Conservation (phyloP, 1,140 invertebrate genomes). For the Diachasma alloeum region DNA sequence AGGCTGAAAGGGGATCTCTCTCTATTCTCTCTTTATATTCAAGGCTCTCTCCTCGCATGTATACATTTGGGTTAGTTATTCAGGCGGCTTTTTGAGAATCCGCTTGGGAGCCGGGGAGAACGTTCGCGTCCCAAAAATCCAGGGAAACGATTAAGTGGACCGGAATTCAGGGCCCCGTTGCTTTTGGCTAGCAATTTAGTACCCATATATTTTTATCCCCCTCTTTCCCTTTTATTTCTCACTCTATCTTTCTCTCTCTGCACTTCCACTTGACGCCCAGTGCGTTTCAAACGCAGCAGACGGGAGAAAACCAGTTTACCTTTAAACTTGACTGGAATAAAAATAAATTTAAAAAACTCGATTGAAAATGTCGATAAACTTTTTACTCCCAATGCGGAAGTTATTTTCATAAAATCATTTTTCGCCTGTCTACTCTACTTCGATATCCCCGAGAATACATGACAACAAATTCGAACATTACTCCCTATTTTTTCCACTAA, state of each 20-base stretch:
- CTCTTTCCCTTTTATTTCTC: not conserved
- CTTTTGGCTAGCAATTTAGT: conserved; percentile 33
- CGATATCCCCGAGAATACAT: no score
- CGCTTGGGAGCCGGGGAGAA: not conserved
- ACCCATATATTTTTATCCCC: not conserved
- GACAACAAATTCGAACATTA: no score
- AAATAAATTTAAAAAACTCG: conserved; percentile 11
- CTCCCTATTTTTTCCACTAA: no score
- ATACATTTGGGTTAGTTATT: not conserved
- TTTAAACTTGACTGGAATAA: conserved; percentile 44
- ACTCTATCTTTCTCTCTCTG: not conserved
- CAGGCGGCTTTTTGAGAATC: not conserved
- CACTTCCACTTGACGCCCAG: conserved; percentile 4
- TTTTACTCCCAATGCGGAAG: not conserved
- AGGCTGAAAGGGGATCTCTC: not conserved
- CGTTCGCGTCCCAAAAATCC: conserved; percentile 32
- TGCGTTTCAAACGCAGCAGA: not conserved
- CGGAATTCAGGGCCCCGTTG: conserved; percentile 53
- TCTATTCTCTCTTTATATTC: not conserved
- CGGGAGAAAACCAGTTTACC: conserved; percentile 51
- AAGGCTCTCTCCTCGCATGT: not conserved
- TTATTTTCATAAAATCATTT: not conserved
- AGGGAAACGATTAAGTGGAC: conserved; percentile 51
- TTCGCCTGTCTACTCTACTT: not conserved
- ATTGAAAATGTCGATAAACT: conserved; percentile 7